Evolutionary conservation across 2,797 vertebrate species (phyloP).

Genomic region (Euthynnus affinis): DNA sequence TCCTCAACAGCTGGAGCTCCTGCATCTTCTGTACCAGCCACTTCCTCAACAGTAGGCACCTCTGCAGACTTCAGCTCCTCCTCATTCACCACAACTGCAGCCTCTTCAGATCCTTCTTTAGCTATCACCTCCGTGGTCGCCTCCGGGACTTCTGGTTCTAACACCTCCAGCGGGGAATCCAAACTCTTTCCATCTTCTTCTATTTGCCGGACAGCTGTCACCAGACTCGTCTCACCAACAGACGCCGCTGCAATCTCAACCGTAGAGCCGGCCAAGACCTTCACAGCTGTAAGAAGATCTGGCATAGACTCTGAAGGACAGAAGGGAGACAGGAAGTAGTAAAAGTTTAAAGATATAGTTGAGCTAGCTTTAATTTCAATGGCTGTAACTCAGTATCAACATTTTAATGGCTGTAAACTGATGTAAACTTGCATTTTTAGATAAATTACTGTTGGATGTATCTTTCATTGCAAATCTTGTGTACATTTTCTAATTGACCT

Average conservation of each 20-base stretch:
- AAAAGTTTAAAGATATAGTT: too few relatives aligned
- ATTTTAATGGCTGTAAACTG: background rate
- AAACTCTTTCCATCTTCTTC: slow-evolving; percentile 32
- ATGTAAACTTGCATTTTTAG: background rate
- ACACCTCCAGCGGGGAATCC: slow-evolving; percentile 4
- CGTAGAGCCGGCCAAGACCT: slow-evolving; percentile 58
- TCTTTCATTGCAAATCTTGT: background rate
- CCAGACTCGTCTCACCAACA: slow-evolving; percentile 57
- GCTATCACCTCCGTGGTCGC: background rate
- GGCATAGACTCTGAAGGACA: slow-evolving; percentile 48
- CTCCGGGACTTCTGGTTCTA: slow-evolving; percentile 11
- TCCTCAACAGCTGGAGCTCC: slow-evolving; percentile 36
- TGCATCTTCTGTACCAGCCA: slow-evolving; percentile 23
- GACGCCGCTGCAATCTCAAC: slow-evolving; percentile 79
- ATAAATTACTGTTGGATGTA: background rate
- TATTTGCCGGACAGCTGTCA: slow-evolving; percentile 45
- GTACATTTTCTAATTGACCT: background rate
- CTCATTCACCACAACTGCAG: background rate
- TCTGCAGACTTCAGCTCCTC: slow-evolving; percentile 47
- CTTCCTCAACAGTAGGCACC: slow-evolving; percentile 23
- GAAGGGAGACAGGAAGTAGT: slow-evolving; percentile 6
- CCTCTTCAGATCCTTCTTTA: slow-evolving; percentile 33
- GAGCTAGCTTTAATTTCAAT: background rate
- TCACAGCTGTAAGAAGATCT: slow-evolving; percentile 69
- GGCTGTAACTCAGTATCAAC: background rate